Base-by-base conservation (phyloP, 2,113 vertebrate species). In the Burhinus oedicnemus region DNA sequence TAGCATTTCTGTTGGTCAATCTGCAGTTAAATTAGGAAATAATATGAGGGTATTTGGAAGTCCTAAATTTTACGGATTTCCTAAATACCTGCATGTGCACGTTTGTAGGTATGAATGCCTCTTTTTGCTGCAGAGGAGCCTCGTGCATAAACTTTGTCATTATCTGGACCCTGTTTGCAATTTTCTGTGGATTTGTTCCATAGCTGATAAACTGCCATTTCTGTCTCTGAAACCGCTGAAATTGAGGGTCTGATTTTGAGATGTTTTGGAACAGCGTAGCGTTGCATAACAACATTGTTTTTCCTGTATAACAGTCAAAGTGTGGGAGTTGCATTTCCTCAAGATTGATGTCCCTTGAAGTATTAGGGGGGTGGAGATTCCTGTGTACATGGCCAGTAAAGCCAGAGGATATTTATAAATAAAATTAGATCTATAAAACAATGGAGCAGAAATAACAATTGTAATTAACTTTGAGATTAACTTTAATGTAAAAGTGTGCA, bases 321-420 rank as follows among this genome's bases (percentile, higher is more conserved):
- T 90, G 96, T 95, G 81, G 95, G 97, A 97, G 96, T 96, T 95
- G 94, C 52, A 19, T 87, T 97, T 96, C 96, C 89, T 95, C 81
- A 85, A 70, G 89, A 95, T 20, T 91, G 93, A 80, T 94, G 89
- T 95, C 87, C 82, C 87, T 89, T 95, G 75, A 90, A 97, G 85
- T 70, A 9, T 22, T 61, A 74, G 49, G 81, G 71, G 27, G 78
- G 84, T 91, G 96, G 89, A 91, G 93, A 96, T 96, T 97, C 96
- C 95, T 96, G 93, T 94, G 81, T 70, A 36, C 74, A 79, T 4
- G 78, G 81, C 93, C 81, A 93, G 87, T 64, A 69, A 83, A 90
- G 54, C 0, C 0, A 42, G 93, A 88, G 84, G 75, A 75, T 91
- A 74, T 94, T 95, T 95, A 87, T 89, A 91, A 95, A 93, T 95